Evolutionary conservation across 2,888 invertebrate genomes (phyloP), one percentile per base, ranked within the genome.

Genomic region (Rapana venosa): DNA sequence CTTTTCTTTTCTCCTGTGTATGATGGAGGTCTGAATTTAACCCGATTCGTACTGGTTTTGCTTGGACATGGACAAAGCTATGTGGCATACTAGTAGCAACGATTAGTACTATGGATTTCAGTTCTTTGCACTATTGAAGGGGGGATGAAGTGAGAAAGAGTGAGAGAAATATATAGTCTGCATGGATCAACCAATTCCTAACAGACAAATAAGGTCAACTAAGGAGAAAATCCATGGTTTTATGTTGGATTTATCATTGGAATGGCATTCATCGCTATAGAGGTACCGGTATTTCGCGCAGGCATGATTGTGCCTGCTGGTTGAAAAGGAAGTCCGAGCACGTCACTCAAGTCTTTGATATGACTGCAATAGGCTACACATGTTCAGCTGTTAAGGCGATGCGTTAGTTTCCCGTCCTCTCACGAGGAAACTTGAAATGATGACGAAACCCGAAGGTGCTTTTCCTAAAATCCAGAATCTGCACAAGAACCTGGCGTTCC

Each of bases 311-410:
- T 83, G 81, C 36, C 47, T 83, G 81, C 32, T 83, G 8, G 30
- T 36, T 22, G 15, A 15, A 35, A 20, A 35, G 1, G 15, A 79
- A 11, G 22, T 22, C 81, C n/a, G 22, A 83, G 81, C 81, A 81
- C 81, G 26, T 36, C 81, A 47, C 36, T 83, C 81, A 36, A 36
- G 47, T 83, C 81, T 83, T 83, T 83, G 81, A 83, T 83, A 83
- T 83, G 81, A 83, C 81, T 83, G 81, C 47, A 30, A 47, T 36
- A 83, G 47, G 17, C 26, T 79, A 83, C 47, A 83, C n/a, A 36
- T 26, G 81, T 47, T 35, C 30, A 1, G 47, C 22, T 36, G 30
- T 83, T 83, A 83, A 83, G 81, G 81, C 81, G 81, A 83, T 36
- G 36, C 47, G 47, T 26, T 22, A 47, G 81, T 83, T 83, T 30